These are phyloP conservation scores for Lucilia sericata DNA, from an alignment of 1,140 invertebrate species.

Conservation along the genomic window DNA sequence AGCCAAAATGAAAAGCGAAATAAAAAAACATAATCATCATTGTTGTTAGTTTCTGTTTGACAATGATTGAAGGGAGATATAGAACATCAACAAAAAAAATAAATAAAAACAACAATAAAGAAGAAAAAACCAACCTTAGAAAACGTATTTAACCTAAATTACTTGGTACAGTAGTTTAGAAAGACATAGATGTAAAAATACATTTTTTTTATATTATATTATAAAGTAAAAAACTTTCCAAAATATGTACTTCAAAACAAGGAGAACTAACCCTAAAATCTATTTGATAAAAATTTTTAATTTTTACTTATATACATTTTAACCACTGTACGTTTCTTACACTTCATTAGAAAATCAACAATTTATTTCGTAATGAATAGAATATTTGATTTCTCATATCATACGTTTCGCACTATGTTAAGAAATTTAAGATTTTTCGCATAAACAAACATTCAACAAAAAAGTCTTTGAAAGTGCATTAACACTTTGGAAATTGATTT, in stretches of 20 bases:
- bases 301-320: no score
- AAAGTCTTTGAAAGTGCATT: background rate
- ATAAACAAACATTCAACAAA: no score
- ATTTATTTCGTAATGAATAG: background rate
- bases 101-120: background rate
- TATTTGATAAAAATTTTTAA: no score
- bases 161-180: background rate
- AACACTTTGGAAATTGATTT: background rate
- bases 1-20: background rate
- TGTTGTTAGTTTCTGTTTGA: background rate
- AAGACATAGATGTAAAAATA: no score
- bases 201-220: no score
- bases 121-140: constrained; percentile 15
- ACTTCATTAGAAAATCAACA: background rate
- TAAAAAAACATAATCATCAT: background rate
- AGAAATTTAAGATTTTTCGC: no score
- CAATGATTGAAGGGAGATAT: constrained; percentile 29
- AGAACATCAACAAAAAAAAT: constrained; percentile 7
- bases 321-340: no score
- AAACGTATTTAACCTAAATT: constrained; percentile 22
- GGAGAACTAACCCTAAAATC: no score
- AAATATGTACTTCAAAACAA: no score
- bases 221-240: no score
- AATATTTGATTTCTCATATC: background rate
- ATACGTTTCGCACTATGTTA: no score